phyloP scores from a whole-genome alignment of 2,888 invertebrate species.

The Branchellion lobata region DNA sequence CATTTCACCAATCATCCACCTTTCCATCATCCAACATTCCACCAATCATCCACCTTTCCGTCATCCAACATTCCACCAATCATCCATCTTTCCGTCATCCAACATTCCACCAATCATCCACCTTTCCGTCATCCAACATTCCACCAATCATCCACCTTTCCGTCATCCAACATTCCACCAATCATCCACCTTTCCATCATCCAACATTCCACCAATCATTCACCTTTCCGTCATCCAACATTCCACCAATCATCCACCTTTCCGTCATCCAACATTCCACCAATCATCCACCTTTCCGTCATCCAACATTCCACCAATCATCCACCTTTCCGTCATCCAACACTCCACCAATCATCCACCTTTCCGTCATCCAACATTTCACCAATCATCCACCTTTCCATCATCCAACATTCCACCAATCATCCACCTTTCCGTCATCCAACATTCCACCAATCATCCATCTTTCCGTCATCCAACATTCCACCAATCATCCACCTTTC shows the following conservation, averaged over 20 bases:
- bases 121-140: neutral
- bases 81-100: too few relatives aligned
- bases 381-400: too few relatives aligned
- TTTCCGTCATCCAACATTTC: neutral
- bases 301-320: too few relatives aligned
- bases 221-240: conserved; percentile 67
- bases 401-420: neutral
- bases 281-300: too few relatives aligned
- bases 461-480: neutral
- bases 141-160: neutral
- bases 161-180: too few relatives aligned
- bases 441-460: neutral
- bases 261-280: neutral
- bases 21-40: neutral
- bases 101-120: too few relatives aligned
- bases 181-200: neutral
- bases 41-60: neutral
- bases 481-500: too few relatives aligned
- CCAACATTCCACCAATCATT: conserved; percentile 52
- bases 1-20: too few relatives aligned
- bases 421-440: conserved; percentile 67
- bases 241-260: neutral
- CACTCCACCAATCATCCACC: neutral
- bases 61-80: too few relatives aligned
- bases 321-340: too few relatives aligned